A percentile compares a stretch with the other conserved stretches of the same genome.
phyloP scores from a whole-genome alignment of 2,888 invertebrate species.

The Xylocampa areola region DNA sequence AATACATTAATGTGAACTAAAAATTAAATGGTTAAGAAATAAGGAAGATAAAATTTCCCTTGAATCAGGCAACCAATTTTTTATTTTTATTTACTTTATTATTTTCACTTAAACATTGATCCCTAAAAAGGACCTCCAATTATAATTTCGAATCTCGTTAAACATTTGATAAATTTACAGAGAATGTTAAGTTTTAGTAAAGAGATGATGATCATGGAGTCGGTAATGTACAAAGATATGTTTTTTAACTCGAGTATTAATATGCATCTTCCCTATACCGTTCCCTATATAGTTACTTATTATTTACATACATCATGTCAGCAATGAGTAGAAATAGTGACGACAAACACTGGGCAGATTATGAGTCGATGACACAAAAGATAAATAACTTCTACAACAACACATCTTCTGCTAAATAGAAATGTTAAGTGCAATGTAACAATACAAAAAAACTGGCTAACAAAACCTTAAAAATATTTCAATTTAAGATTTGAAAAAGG shows the following conservation, averaged over 20 bases:
- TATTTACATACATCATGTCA: slow-evolving; percentile 38
- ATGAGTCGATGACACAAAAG: slow-evolving; percentile 47
- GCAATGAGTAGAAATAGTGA: slow-evolving; percentile 28
- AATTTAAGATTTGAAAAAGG: slow-evolving; percentile 21
- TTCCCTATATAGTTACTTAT: slow-evolving; percentile 20
- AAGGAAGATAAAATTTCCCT: no score
- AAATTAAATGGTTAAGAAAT: no score
- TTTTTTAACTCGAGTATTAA: slow-evolving; percentile 17
- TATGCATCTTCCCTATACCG: slow-evolving; percentile 24
- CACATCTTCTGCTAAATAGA: slow-evolving; percentile 29
- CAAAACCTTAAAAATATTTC: slow-evolving; percentile 17
- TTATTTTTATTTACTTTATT: no score
- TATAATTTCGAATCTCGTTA: no score
- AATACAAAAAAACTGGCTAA: slow-evolving; percentile 36
- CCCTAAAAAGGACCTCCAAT: no score
- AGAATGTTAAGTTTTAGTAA: no score
- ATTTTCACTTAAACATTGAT: no score
- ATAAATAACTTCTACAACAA: slow-evolving; percentile 37
- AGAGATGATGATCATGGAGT: no score
- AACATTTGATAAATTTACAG: no score
- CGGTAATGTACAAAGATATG: no score
- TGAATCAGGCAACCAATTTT: no score
- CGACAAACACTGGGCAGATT: slow-evolving; percentile 29
- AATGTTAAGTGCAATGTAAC: slow-evolving; percentile 36
- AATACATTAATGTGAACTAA: no score